These are phyloP conservation scores for Diarsia brunnea DNA, from an alignment of 2,888 invertebrate genomes.

Conservation along the genomic window DNA sequence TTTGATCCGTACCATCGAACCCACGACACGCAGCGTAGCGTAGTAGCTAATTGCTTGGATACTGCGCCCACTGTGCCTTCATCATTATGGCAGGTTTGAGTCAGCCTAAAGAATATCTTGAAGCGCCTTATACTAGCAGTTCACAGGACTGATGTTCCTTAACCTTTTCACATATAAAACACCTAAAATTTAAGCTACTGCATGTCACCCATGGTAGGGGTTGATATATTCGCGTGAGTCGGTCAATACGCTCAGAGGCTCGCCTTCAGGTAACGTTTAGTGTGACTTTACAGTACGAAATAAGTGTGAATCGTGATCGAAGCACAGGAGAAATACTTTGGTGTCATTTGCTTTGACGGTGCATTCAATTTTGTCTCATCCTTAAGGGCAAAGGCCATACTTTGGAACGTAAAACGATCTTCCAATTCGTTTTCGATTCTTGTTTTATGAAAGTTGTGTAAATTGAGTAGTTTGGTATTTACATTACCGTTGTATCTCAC, in stretches of 20 bases:
- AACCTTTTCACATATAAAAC: slow-evolving; percentile 4
- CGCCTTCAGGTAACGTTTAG: slow-evolving; percentile 78
- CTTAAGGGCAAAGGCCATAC: slow-evolving; percentile 67
- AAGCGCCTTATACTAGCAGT: not conserved
- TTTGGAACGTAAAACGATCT: slow-evolving; percentile 60
- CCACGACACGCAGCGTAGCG: not conserved
- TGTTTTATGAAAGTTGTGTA: slow-evolving; percentile 21
- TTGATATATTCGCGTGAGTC: slow-evolving; percentile 72
- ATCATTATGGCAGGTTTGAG: not conserved
- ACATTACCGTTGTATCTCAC: not conserved
- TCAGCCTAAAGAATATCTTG: not conserved
- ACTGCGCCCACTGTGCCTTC: not conserved
- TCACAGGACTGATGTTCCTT: not conserved
- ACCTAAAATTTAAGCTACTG: not conserved
- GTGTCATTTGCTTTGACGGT: slow-evolving; percentile 76
- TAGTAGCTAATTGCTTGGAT: not conserved
- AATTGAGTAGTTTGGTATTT: slow-evolving; percentile 10
- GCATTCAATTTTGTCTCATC: slow-evolving; percentile 72
- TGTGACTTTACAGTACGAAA: slow-evolving; percentile 75
- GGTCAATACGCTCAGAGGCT: slow-evolving; percentile 68
- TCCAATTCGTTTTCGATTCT: slow-evolving; percentile 47
- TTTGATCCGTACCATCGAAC: not conserved
- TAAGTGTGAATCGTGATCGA: slow-evolving; percentile 73
- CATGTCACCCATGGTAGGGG: slow-evolving; percentile 64
- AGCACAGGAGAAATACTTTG: slow-evolving; percentile 72